Conservation (phyloP, 2,888 invertebrate species). For the Agapetus fuscipes region DNA sequence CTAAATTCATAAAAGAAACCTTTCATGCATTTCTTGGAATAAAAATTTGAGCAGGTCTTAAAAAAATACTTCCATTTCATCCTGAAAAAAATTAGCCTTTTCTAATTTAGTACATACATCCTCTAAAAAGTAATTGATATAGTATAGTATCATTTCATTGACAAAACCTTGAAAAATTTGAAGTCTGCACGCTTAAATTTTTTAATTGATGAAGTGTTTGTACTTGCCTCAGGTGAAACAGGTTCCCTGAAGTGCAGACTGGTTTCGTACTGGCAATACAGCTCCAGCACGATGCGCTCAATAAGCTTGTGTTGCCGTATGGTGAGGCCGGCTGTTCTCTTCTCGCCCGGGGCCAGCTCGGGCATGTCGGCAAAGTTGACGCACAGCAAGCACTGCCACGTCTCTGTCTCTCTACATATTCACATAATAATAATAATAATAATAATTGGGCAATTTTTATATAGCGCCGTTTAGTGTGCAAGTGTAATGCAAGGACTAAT, state of each 20-base stretch:
- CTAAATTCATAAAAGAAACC: too few species aligned
- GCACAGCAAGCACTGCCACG: slow-evolving; percentile 88
- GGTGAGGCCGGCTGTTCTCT: slow-evolving; percentile 41
- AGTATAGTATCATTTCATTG: too few species aligned
- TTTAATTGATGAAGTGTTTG: too few species aligned
- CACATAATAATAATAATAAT: neutral
- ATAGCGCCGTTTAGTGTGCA: too few species aligned
- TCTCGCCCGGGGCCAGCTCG: slow-evolving; percentile 33
- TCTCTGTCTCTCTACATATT: slow-evolving; percentile 62
- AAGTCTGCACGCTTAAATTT: too few species aligned
- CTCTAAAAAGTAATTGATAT: too few species aligned
- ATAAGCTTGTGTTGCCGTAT: slow-evolving; percentile 58
- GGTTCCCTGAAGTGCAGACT: slow-evolving; percentile 83
- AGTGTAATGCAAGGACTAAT: neutral
- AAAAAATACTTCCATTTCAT: too few species aligned
- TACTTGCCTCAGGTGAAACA: slow-evolving; percentile 65
- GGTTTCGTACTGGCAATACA: slow-evolving; percentile 85
- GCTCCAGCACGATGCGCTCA: slow-evolving; percentile 77
- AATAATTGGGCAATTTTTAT: neutral
- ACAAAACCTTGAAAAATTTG: too few species aligned
- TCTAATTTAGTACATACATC: too few species aligned
- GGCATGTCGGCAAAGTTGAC: slow-evolving; percentile 64
- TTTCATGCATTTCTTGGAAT: too few species aligned
- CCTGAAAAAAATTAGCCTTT: too few species aligned
- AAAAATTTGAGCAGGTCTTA: too few species aligned